These are phyloP conservation scores for Heliconius sara DNA, from an alignment of 2,888 invertebrate genomes.

Conservation along the genomic window DNA sequence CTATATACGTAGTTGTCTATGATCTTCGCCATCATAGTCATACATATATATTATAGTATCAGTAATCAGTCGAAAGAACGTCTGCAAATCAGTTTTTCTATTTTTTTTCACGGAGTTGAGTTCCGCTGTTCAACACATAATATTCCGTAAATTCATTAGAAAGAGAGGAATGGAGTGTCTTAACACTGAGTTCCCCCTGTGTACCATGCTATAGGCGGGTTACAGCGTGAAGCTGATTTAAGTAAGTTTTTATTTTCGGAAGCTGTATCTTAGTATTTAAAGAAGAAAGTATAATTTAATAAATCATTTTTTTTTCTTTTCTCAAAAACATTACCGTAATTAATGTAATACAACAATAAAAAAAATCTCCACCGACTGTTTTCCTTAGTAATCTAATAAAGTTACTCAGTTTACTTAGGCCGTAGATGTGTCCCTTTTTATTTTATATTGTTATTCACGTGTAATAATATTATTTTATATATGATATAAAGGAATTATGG, in stretches of 20 bases:
- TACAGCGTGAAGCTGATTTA: no score
- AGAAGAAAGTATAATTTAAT: background rate
- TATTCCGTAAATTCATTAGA: no score
- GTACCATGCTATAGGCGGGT: no score
- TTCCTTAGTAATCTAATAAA: slow-evolving; percentile 41
- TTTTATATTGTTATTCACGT: slow-evolving; percentile 1
- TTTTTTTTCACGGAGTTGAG: no score
- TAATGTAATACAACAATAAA: slow-evolving; percentile 28
- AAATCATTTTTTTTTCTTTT: slow-evolving; percentile 26
- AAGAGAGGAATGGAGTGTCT: no score
- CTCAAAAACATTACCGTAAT: slow-evolving; percentile 40
- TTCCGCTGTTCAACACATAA: no score
- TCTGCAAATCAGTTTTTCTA: no score
- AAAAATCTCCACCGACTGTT: slow-evolving; percentile 13
- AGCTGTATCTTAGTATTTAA: no score
- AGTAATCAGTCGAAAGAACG: no score
- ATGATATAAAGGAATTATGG: no score
- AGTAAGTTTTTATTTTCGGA: no score
- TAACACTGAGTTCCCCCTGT: no score
- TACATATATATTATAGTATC: background rate
- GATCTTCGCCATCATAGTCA: background rate
- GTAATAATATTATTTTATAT: background rate
- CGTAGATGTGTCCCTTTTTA: slow-evolving; percentile 29
- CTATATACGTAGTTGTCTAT: background rate
- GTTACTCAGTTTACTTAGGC: slow-evolving; percentile 39